Evolutionary conservation across 2,797 vertebrate genomes (phyloP).

Genomic region (Nothura maculosa): DNA sequence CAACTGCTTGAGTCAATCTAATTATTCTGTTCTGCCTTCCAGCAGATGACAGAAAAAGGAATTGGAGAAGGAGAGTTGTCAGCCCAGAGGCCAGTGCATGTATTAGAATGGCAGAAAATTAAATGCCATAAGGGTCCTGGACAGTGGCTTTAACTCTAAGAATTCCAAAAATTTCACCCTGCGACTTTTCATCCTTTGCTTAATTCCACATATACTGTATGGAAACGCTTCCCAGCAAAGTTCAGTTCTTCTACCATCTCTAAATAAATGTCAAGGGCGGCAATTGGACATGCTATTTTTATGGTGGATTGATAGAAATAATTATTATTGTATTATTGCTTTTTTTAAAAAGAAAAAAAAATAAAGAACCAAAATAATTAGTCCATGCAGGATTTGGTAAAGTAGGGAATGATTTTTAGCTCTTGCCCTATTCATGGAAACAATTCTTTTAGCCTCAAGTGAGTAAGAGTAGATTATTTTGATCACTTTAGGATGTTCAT

Average conservation of each 20-base stretch:
- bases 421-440: background rate
- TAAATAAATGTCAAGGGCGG: constrained; percentile 54
- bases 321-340: background rate
- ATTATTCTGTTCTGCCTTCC: constrained; percentile 56
- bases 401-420: background rate
- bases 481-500: background rate
- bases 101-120: constrained; percentile 66
- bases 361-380: background rate
- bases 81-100: constrained; percentile 1
- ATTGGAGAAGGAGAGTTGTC: constrained; percentile 50
- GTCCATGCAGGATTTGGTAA: background rate
- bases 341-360: background rate
- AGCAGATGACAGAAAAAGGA: constrained; percentile 43
- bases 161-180: constrained; percentile 18
- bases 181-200: constrained; percentile 47
- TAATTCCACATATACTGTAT: constrained; percentile 57
- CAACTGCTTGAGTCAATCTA: constrained; percentile 58
- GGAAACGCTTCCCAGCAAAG: constrained; percentile 10
- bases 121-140: constrained; percentile 49
- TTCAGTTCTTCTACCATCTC: constrained; percentile 2
- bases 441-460: background rate
- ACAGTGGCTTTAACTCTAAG: constrained; percentile 64
- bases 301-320: background rate
- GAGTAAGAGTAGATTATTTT: background rate
- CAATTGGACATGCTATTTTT: constrained; percentile 11